phyloP scores from a whole-genome alignment of 2,113 vertebrate species.

The Stomatorhinus ivindoensis region DNA sequence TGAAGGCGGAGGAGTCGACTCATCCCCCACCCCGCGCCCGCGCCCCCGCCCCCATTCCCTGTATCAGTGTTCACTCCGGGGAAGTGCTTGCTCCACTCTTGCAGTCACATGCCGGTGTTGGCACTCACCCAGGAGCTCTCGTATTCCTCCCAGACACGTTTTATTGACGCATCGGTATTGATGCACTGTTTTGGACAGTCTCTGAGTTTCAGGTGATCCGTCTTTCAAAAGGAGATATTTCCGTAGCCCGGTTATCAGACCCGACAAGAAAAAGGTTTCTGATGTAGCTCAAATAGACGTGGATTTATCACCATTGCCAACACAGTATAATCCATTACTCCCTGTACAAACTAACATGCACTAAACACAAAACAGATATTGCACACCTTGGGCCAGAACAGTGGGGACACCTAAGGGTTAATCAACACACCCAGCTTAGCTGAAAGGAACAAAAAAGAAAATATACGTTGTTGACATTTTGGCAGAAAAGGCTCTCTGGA shows the following conservation, averaged over 20 bases:
- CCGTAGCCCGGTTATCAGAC: neutral
- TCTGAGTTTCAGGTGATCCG: neutral
- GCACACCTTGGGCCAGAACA: neutral
- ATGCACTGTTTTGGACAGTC: neutral
- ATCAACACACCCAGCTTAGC: conserved; percentile 37
- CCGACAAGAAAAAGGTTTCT: neutral
- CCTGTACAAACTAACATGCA: neutral
- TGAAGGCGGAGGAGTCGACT: neutral
- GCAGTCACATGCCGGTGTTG: neutral
- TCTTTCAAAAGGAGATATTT: neutral
- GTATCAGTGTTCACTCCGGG: neutral
- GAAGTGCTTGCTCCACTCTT: neutral
- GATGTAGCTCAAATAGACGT: neutral
- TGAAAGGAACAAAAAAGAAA: conserved; percentile 32
- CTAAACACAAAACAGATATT: neutral
- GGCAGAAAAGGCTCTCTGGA: conserved; percentile 43
- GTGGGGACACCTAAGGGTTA: conserved; percentile 36
- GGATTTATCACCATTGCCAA: neutral
- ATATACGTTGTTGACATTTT: conserved; percentile 58
- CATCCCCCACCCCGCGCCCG: neutral
- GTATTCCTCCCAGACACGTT: neutral
- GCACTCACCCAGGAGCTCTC: neutral
- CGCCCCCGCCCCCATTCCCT: neutral
- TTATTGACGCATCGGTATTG: neutral
- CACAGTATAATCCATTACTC: neutral